phyloP scores from a whole-genome alignment of 2,888 invertebrate species.

The Andricus curvator region DNA sequence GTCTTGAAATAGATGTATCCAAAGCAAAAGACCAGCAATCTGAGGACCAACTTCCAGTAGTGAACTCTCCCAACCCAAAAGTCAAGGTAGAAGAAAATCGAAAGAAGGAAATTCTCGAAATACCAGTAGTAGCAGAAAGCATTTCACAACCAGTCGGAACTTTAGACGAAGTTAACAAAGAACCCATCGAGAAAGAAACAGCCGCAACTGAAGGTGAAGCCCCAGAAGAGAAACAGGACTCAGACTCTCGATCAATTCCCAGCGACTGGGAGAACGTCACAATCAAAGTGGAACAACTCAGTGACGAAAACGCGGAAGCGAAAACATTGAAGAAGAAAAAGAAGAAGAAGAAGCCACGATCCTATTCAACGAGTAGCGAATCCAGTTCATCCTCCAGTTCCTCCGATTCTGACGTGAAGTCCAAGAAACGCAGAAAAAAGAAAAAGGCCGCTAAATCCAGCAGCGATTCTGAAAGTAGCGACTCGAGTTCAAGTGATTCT shows the following conservation, averaged over 20 bases:
- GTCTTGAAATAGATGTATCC: constrained; percentile 45
- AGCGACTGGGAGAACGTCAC: constrained; percentile 72
- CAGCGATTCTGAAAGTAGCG: constrained; percentile 66
- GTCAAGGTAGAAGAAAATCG: not conserved
- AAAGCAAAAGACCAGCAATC: constrained; percentile 45
- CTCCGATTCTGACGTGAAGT: constrained; percentile 65
- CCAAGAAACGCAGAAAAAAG: constrained; percentile 52
- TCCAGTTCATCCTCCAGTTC: constrained; percentile 65
- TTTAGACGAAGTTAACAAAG: not conserved
- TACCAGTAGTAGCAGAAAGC: not conserved
- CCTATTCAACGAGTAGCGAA: constrained; percentile 64
- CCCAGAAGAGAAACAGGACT: constrained; percentile 53
- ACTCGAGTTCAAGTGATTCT: constrained; percentile 64
- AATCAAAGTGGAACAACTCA: constrained; percentile 70
- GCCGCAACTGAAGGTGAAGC: constrained; percentile 14
- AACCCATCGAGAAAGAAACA: constrained; percentile 36
- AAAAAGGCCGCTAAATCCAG: constrained; percentile 51
- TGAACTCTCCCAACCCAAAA: not conserved
- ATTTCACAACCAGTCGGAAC: not conserved
- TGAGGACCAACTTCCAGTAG: constrained; percentile 23
- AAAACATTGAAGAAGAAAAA: constrained; percentile 53
- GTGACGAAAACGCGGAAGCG: constrained; percentile 60
- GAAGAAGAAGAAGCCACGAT: constrained; percentile 57
- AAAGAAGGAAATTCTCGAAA: not conserved
- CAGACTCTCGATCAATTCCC: constrained; percentile 65